Base-by-base conservation (phyloP, 2,113 vertebrate species). In the Aphelocoma coerulescens region DNA sequence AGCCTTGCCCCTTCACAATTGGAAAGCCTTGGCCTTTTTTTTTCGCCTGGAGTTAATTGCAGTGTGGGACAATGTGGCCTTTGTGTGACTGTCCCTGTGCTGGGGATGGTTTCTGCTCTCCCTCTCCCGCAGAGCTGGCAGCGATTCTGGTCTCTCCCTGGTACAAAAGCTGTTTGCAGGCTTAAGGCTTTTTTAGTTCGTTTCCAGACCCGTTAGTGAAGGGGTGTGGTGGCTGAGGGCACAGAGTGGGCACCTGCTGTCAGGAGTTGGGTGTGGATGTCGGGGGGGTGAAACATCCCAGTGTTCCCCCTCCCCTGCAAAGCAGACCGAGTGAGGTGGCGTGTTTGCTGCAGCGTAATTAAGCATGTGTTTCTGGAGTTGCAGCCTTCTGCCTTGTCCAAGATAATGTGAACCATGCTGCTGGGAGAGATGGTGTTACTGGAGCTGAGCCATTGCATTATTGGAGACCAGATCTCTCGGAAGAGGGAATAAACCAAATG, bases 21-120 rank as follows among this genome's bases (percentile, higher is more conserved):
- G 66, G 20, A 90, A 76, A 95, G 41, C 62, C 52, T 75, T 62
- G 67, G 66, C 73, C 23, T 85, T 73, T 67, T 28, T 58, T 32
- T 20, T 22, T 6, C 6, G 13, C 66, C 61, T 14, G 76, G 65
- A 91, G 76, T 87, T 75, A 81, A 91, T 73, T 71, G 87, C 62
- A 11, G 49, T 1, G 4, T 1, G 8, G 87, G 83, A 96, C 95
- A 96, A 94, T 92, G 88, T 37, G 85, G 72, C 67, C 96, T 95
- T 96, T 95, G 95, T 91, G 91, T 16, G 5, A 2, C 26, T 1
- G 48, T 91, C 66, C 66, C 49, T 1, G 18, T 0, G 13, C 92
- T 48, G 65, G 44, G 86, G 43, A 68, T 0, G 6, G 32, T 67
- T 86, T 54, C 55, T 92, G 7, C 57, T 82, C 71, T 66, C 46